Conservation (phyloP, 2,888 invertebrate species). For the Caenorhabditis panamensis region DNA sequence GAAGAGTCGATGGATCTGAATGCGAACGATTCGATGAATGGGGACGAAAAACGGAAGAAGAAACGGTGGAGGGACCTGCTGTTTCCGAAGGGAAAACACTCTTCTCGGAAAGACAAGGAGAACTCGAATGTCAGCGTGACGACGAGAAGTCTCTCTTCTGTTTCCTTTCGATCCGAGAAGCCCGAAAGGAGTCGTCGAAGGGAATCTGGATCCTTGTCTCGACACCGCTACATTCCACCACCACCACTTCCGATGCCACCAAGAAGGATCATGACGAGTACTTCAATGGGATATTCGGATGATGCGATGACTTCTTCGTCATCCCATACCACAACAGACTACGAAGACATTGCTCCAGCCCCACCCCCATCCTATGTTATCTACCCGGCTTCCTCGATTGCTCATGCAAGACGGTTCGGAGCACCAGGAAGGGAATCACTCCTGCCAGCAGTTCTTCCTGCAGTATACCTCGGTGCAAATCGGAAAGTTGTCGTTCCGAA, state of each 20-base stretch:
- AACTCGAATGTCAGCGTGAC: conserved; percentile 40
- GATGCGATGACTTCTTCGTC: conserved; percentile 52
- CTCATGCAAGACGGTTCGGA: conserved; percentile 22
- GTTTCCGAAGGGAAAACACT: conserved; percentile 37
- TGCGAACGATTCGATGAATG: conserved; percentile 39
- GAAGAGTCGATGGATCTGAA: conserved; percentile 39
- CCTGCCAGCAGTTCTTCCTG: not conserved
- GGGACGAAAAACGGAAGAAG: conserved; percentile 49
- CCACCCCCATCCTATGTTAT: conserved; percentile 50
- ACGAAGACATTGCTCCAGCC: conserved; percentile 28
- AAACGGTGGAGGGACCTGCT: conserved; percentile 55
- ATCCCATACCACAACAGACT: conserved; percentile 47
- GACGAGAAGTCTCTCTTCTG: conserved; percentile 47
- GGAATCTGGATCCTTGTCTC: conserved; percentile 45
- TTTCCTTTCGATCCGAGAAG: conserved; percentile 52
- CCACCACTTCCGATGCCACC: conserved; percentile 54
- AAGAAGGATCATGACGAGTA: conserved; percentile 40
- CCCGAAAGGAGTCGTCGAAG: conserved; percentile 27
- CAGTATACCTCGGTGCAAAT: conserved; percentile 14
- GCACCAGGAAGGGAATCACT: conserved; percentile 1
- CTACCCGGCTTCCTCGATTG: conserved; percentile 51
- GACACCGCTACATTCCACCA: conserved; percentile 47
- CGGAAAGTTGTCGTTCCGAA: conserved; percentile 18
- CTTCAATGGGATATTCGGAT: conserved; percentile 53
- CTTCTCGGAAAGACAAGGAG: conserved; percentile 47